Base-by-base conservation (phyloP, 2,113 vertebrate genomes). In the Danionella cerebrum region DNA sequence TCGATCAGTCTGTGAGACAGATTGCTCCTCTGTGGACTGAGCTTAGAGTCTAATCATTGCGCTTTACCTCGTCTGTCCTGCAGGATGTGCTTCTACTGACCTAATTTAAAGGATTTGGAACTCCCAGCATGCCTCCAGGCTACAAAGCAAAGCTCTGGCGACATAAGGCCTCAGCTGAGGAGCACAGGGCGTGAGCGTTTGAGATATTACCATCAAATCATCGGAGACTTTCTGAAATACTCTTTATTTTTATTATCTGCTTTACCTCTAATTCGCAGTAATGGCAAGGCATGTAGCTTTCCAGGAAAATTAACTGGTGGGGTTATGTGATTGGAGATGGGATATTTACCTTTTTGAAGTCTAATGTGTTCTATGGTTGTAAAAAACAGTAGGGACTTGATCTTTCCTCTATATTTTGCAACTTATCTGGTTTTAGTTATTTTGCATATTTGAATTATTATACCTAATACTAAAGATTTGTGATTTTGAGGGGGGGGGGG, bases 31-130 rank as follows among this genome's bases (percentile, higher is more conserved):
- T 79, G 76, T 80, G 78, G 83, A 82, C 79, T 75, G 60, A 75
- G 82, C 82, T 87, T 83, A 84, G 80, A 42, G 67, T 78, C 81
- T 85, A 83, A 86, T 87, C 81, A 80, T 78, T 52, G 75, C 74
- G 82, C 82, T 88, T 86, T 85, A 83, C 82, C 81, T 86, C 70
- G 65, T 74, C 80, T 77, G 65, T 77, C 62, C 77, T 78, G 57
- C 78, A 60, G 77, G 62, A 78, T 79, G 51, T 66, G 71, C 73
- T 74, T 67, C 64, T 80, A 79, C 76, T 85, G 84, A 88, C 86
- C 86, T 82, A 88, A 81, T 86, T 88, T 80, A 80, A 78, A 74
- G 74, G 80, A 86, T 79, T 84, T 84, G 73, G 78, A 60, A 19
- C 27, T 63, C 50, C 24, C 60, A 57, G 58, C 67, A 59, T 59